Evolutionary conservation across 2,888 invertebrate species (phyloP), one percentile per base, ranked within the genome.

Genomic region (Habroteleia sp.): DNA sequence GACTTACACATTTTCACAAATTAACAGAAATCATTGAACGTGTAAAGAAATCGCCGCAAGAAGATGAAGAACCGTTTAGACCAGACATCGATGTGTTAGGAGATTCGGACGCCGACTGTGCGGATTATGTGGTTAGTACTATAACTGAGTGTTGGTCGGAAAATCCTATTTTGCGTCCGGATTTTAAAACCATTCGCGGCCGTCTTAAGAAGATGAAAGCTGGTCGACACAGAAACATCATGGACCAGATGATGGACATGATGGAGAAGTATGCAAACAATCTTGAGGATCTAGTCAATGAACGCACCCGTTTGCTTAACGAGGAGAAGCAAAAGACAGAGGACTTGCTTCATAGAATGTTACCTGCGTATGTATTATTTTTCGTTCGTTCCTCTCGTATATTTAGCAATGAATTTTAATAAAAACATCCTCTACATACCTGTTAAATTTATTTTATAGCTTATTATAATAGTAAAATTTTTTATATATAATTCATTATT

Each of bases 241-340:
- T 97, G 96, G 97, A 97, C 89, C 96, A 97, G 91, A 97, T 97
- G 96, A 96, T 97, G 94, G 94, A 95, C 82, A 97, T 97, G 96
- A 97, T 97, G 97, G 97, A 97, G 89, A 96, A 96, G 85, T 97
- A 98, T 89, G 96, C 97, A 66, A 95, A 96, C 89, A 96, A 97
- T 90, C 92, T 97, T 89, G 97, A 97, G 90, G 96, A 96, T 89
- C 92, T 97, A 90, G 97, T 97, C 86, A 94, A 92, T 84, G 97
- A 97, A 90, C 92, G 97, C 83, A 97, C 97, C 77, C 93, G 95
- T 86, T 92, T 96, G 85, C 91, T 97, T 83, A 93, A 93, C 84
- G 97, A 97, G 89, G 97, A 97, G 89, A 97, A 97, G 88, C 94
- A 95, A 89, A 96, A 97, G 90, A 97, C 97, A 10, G 95, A 97